These are phyloP conservation scores for Atopsyche davidsoni DNA, from an alignment of 1,140 invertebrate genomes.

Conservation along the genomic window DNA sequence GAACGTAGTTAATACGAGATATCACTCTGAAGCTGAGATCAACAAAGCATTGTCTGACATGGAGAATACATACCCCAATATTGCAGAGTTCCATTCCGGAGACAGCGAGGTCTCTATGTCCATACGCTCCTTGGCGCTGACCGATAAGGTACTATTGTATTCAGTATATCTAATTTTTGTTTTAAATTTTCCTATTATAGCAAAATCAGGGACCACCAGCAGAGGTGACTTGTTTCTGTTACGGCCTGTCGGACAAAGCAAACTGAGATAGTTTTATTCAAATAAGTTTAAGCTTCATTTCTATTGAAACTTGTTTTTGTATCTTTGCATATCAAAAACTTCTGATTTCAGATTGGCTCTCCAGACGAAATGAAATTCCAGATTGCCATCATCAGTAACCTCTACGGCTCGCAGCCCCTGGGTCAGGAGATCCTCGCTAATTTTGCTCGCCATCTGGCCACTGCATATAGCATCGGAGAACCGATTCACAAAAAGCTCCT, in stretches of 20 bases:
- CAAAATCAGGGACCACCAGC: too few species aligned
- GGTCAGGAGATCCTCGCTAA: conserved; percentile 79
- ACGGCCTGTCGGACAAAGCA: too few species aligned
- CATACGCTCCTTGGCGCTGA: conserved; percentile 60
- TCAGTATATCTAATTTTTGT: too few species aligned
- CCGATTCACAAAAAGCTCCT: conserved; percentile 58
- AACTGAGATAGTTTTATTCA: too few species aligned
- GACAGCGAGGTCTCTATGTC: conserved; percentile 54
- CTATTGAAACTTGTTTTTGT: too few species aligned
- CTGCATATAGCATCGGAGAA: conserved; percentile 61
- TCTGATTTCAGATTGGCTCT: conserved; percentile 54
- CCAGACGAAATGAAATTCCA: conserved; percentile 76
- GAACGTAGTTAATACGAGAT: conserved; percentile 52
- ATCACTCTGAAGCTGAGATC: conserved; percentile 61
- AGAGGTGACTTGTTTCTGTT: too few species aligned
- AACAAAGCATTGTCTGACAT: conserved; percentile 56
- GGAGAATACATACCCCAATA: conserved; percentile 55
- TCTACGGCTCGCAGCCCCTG: conserved; percentile 76
- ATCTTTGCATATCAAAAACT: too few species aligned
- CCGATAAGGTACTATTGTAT: conserved; percentile 49
- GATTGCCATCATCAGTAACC: conserved; percentile 73
- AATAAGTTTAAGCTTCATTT: too few species aligned
- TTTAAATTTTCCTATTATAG: too few species aligned
- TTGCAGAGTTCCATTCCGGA: conserved; percentile 57
- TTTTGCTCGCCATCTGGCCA: conserved; percentile 73